These are phyloP conservation scores for Stegostoma tigrinum DNA, from an alignment of 2,113 vertebrate genomes.

Conservation along the genomic window DNA sequence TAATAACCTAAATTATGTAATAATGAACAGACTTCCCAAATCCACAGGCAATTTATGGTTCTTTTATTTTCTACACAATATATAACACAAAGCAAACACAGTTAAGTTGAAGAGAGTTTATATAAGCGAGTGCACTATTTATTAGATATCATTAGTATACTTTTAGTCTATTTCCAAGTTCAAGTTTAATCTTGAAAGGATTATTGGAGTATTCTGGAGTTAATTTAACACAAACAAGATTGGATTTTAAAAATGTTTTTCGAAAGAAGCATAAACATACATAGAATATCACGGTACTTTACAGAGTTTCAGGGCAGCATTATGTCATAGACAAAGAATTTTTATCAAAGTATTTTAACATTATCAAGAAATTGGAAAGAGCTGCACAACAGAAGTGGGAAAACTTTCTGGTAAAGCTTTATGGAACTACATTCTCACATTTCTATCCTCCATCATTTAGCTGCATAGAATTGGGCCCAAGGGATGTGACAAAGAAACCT, in stretches of 20 bases:
- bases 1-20: not conserved
- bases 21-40: not conserved
- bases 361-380: not conserved
- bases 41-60: not conserved
- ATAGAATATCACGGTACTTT: not conserved
- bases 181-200: not conserved
- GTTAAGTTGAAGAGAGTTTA: not conserved
- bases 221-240: not conserved
- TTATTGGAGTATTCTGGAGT: not conserved
- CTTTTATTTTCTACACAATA: not conserved
- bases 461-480: not conserved
- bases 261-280: not conserved
- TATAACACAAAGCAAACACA: not conserved
- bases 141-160: not conserved
- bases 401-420: not conserved
- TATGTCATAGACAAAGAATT: not conserved
- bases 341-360: not conserved
- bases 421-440: not conserved
- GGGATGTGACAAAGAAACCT: not conserved
- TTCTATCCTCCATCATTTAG: not conserved
- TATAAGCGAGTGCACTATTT: not conserved
- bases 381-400: not conserved
- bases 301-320: not conserved
- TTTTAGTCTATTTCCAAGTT: not conserved
- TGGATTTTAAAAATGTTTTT: not conserved